Conservation (phyloP, 2,113 vertebrate genomes). For the Perognathus longimembris region DNA sequence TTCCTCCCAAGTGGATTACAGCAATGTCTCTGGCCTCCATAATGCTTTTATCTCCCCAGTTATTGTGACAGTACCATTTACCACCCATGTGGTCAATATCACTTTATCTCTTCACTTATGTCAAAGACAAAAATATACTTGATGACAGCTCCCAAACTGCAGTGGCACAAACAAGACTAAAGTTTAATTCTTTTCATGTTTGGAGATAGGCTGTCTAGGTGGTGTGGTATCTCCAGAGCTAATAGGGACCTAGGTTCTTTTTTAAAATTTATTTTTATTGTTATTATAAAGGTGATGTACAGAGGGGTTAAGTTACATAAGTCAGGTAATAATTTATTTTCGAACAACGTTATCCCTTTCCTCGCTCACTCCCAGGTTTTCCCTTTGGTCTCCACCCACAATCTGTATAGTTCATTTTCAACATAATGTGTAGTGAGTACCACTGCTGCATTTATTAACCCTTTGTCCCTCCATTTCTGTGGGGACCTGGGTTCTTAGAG, state of each 20-base stretch:
- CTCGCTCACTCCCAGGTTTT: no score
- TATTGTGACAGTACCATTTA: not conserved
- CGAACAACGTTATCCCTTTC: no score
- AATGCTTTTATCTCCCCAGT: not conserved
- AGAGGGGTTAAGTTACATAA: no score
- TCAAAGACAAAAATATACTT: not conserved
- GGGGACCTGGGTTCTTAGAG: not conserved
- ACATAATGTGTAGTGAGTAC: no score
- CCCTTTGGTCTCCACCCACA: no score
- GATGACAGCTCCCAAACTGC: not conserved
- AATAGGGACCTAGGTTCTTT: not conserved
- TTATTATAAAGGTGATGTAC: no score
- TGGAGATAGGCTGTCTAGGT: not conserved
- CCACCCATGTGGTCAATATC: not conserved
- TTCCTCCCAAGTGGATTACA: not conserved
- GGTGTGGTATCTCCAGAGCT: not conserved
- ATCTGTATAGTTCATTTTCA: no score
- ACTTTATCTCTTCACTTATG: not conserved
- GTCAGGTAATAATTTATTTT: no score
- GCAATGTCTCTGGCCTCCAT: not conserved
- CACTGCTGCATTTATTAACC: no score
- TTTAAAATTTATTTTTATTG: no score
- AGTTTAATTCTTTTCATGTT: not conserved
- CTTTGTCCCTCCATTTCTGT: no score
- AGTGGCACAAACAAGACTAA: slow-evolving; percentile 35